Evolutionary conservation across 2,113 vertebrate species (phyloP).

Genomic region (Pollimyrus isidori): DNA sequence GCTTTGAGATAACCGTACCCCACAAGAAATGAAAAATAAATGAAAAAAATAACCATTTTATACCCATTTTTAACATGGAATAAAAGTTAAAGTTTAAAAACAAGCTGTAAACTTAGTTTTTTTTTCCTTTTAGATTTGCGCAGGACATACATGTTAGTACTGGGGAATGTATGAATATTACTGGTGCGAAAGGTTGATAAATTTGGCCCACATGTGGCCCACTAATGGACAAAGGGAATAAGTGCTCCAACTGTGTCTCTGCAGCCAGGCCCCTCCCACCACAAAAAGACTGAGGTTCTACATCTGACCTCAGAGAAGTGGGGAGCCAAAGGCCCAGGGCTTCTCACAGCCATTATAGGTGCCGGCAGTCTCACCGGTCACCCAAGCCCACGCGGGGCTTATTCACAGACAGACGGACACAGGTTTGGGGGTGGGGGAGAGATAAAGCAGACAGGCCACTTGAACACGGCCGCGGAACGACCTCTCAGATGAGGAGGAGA

Average conservation of each 20-base stretch:
- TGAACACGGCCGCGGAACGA: neutral
- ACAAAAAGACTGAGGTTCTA: neutral
- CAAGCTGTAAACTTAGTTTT: neutral
- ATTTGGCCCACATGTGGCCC: neutral
- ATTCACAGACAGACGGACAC: neutral
- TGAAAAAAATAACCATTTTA: neutral
- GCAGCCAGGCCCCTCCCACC: neutral
- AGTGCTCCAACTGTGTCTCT: neutral
- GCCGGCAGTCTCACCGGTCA: neutral
- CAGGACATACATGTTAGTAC: neutral
- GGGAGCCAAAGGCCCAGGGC: neutral
- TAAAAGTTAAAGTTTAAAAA: neutral
- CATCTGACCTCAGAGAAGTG: neutral
- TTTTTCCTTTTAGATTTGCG: neutral
- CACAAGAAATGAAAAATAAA: constrained; percentile 1
- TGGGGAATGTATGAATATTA: neutral
- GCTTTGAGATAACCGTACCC: neutral
- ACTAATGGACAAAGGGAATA: neutral
- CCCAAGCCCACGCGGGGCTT: neutral
- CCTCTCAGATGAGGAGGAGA: neutral
- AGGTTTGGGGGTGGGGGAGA: neutral
- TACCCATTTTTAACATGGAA: neutral
- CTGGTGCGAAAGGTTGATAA: neutral
- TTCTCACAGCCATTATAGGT: neutral
- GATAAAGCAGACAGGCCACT: neutral